Conservation (phyloP, 1,140 invertebrate species). For the Drosophila orosa region DNA sequence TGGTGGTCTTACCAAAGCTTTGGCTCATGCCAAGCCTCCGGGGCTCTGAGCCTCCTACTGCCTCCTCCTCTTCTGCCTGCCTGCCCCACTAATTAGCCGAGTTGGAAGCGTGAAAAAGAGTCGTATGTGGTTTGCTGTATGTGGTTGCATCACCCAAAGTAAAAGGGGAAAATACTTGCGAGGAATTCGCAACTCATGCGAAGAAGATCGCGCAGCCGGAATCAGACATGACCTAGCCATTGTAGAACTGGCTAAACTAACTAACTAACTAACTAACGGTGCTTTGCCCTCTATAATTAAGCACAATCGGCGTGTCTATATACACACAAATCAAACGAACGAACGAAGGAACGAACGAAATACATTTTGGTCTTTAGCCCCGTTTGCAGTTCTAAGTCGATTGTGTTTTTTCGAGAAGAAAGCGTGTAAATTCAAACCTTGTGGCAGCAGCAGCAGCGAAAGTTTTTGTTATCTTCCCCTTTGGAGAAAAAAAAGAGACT, state of each 20-base stretch:
- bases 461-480: conserved; percentile 48
- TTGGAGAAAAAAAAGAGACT: conserved; percentile 11
- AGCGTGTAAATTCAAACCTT: conserved; percentile 73
- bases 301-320: conserved; percentile 37
- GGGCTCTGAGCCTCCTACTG: conserved; percentile 5
- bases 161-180: not conserved
- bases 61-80: conserved; percentile 7
- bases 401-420: conserved; percentile 60
- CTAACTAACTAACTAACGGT: conserved; percentile 45
- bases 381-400: conserved; percentile 49
- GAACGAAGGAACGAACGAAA: conserved; percentile 17
- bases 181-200: conserved; percentile 62
- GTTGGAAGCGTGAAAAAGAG: conserved; percentile 71
- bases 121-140: conserved; percentile 43
- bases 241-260: conserved; percentile 25
- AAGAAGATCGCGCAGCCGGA: conserved; percentile 29
- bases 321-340: conserved; percentile 43
- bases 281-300: conserved; percentile 53
- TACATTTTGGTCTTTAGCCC: conserved; percentile 63
- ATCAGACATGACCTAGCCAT: conserved; percentile 44
- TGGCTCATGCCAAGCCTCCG: conserved; percentile 49
- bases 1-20: conserved; percentile 36
- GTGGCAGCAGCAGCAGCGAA: conserved; percentile 49
- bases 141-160: conserved; percentile 58
- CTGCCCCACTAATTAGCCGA: conserved; percentile 67